Evolutionary conservation across 2,888 invertebrate species (phyloP).

Genomic region (Leucoma salicis): DNA sequence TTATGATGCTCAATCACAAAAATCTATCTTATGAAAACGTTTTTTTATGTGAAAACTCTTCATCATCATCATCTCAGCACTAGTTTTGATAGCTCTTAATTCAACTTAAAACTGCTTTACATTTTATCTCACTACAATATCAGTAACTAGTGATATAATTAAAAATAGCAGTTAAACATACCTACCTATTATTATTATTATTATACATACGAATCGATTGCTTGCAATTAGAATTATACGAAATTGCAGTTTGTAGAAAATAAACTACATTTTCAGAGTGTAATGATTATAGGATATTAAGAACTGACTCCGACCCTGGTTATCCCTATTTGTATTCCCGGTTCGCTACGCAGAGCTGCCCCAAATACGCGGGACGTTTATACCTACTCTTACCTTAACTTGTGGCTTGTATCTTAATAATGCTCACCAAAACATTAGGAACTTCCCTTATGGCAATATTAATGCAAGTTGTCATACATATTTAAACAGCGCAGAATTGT

Average conservation of each 20-base stretch:
- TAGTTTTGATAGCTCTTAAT: too few species aligned
- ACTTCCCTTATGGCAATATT: slow-evolving; percentile 23
- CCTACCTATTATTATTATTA: too few species aligned
- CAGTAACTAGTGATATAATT: too few species aligned
- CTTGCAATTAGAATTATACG: background rate
- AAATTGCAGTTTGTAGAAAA: background rate
- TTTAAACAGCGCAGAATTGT: too few species aligned
- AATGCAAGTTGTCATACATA: background rate
- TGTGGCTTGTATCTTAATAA: slow-evolving; percentile 60
- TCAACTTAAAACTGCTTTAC: too few species aligned
- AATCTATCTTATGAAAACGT: too few species aligned
- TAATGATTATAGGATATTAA: background rate
- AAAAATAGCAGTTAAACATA: too few species aligned
- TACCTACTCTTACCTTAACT: slow-evolving; percentile 57
- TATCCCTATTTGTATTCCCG: slow-evolving; percentile 54
- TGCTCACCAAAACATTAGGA: slow-evolving; percentile 50
- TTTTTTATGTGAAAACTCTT: too few species aligned
- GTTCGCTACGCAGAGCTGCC: slow-evolving; percentile 43
- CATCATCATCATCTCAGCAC: too few species aligned
- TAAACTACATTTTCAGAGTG: background rate
- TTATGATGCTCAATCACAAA: too few species aligned
- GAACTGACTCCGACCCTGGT: slow-evolving; percentile 27
- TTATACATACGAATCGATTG: too few species aligned
- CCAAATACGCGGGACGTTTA: slow-evolving; percentile 52
- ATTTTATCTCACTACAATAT: too few species aligned